Conservation (phyloP, 2,113 vertebrate genomes). For the Eonycteris spelaea region DNA sequence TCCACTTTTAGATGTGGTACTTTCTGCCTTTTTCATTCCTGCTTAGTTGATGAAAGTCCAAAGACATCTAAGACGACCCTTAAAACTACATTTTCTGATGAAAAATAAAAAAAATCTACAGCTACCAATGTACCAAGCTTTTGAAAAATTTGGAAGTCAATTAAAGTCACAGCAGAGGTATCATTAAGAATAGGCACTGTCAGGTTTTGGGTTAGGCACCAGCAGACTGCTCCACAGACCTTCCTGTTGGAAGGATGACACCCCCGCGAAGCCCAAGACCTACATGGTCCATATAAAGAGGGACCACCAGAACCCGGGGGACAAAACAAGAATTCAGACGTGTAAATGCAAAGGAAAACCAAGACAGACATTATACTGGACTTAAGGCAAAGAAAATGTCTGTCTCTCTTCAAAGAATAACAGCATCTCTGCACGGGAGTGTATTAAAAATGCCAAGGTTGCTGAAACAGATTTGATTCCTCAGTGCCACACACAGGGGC, state of each 20-base stretch:
- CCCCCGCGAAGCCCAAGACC: background rate
- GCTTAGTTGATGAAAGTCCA: background rate
- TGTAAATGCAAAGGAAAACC: background rate
- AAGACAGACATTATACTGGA: background rate
- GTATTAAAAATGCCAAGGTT: background rate
- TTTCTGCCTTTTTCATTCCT: background rate
- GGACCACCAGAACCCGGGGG: background rate
- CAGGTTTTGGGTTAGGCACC: background rate
- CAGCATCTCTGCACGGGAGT: background rate
- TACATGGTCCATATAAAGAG: background rate
- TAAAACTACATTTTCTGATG: background rate
- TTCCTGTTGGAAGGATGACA: rapidly evolving
- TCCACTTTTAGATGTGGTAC: background rate
- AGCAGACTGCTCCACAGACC: background rate
- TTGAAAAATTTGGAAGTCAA: background rate
- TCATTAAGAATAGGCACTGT: background rate
- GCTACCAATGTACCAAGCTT: background rate
- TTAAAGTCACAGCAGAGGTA: background rate
- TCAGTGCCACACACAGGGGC: too few relatives aligned
- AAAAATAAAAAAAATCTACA: background rate
- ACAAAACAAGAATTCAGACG: background rate
- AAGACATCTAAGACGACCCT: background rate
- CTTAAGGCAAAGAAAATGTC: background rate
- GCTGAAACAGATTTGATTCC: background rate
- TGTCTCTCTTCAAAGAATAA: background rate